Evolutionary conservation across 2,888 invertebrate species (phyloP), one percentile per base, ranked within the genome.

Genomic region (Eupsilia transversa): DNA sequence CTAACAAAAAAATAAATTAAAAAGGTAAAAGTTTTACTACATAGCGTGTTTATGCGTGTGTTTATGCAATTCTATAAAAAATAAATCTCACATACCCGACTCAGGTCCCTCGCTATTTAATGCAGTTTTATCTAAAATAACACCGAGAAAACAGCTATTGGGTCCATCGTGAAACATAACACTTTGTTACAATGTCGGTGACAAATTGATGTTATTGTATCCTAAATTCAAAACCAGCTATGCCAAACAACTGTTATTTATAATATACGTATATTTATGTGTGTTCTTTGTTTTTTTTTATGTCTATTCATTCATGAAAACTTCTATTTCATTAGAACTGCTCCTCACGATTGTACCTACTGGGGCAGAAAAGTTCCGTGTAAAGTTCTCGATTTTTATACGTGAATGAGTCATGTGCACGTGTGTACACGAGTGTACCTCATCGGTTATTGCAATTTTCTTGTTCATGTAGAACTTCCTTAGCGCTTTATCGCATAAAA

Each of bases 391-490:
- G 30, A 61, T 80, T 64, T 80, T 74, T 80, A 52, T 33, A 65
- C 59, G 20, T 14, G 27, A 76, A 76, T 17, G 10, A 68, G 30
- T 82, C 23, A 10, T 41, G 52, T 68, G 33, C 20, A 27, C 10
- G 33, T 4, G 33, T 66, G 35, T 57, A 66, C 66, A 57, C 43
- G 41, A 59, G 57, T 64, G 14, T 41, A 77, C 63, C 20, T 46
- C 43, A 27, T 64, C 12, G 30, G 64, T 41, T 65, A 60, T 54
- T 68, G 77, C 59, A 82, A 69, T 69, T 79, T 79, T 77, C 68
- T 77, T 82, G 60, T 77, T 82, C 49, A 82, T 59, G 54, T 64
- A 41, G 59, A n/a, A 63, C 41, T 64, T 60, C 33, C n/a, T 49
- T 41, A n/a, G 23, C 54, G n/a, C 35, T 52, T 46, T 69, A 56